Conservation (phyloP, 2,797 vertebrate genomes). For the Peromyscus eremicus region DNA sequence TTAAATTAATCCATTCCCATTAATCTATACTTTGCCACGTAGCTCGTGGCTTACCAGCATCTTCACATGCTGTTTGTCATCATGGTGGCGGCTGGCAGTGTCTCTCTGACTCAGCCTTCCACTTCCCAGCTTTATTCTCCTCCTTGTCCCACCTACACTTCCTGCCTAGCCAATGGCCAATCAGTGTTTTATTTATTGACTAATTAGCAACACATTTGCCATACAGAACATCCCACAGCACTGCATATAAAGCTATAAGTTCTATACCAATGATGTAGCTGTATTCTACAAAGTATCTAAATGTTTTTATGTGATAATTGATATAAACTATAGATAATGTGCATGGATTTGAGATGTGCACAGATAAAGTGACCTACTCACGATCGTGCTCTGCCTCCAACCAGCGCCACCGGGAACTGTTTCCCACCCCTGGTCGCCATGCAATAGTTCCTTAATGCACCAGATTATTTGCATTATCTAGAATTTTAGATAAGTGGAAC, state of each 20-base stretch:
- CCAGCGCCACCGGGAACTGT: background rate
- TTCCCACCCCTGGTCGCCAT: background rate
- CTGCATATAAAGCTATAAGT: conserved; percentile 6
- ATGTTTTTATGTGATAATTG: conserved; percentile 31
- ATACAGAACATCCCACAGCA: too few relatives aligned
- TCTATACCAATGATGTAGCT: conserved; percentile 4
- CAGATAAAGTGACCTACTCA: background rate
- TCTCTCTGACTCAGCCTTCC: too few relatives aligned
- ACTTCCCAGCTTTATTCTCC: too few relatives aligned
- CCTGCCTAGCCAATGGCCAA: too few relatives aligned
- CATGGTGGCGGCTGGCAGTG: too few relatives aligned
- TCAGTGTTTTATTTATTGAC: too few relatives aligned
- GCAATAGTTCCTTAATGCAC: background rate
- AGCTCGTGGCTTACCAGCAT: too few relatives aligned
- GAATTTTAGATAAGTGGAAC: conserved; percentile 29
- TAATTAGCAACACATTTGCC: too few relatives aligned
- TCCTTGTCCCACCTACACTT: too few relatives aligned
- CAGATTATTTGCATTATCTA: conserved; percentile 50
- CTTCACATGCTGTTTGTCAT: too few relatives aligned
- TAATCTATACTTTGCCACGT: too few relatives aligned
- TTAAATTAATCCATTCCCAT: too few relatives aligned
- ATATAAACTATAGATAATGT: conserved; percentile 10
- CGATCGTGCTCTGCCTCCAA: background rate
- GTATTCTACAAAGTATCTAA: conserved; percentile 18
- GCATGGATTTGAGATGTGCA: background rate